Base-by-base conservation (phyloP, 2,797 vertebrate species). In the Staurois parvus region DNA sequence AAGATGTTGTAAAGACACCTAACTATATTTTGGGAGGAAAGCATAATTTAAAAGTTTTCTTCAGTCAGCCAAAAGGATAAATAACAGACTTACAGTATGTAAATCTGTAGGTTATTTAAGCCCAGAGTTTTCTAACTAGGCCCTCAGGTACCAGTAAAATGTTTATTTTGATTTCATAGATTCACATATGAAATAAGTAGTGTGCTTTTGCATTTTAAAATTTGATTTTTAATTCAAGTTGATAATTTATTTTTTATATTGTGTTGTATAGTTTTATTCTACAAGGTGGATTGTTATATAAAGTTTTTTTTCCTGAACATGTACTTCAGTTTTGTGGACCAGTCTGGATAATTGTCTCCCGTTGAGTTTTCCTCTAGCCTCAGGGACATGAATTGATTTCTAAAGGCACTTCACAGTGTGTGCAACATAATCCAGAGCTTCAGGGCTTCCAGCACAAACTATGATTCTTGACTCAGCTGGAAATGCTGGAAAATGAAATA, bases 401-500 rank as follows among this genome's bases (percentile, higher is more conserved):
- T 26, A 87, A 87, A 88, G 17, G 72, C 52, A n/a, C 42, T 34
- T 84, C 84, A 88, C 77, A 67, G 13, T 81, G 42, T 52, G 52
- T 62, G 72, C 89, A 89, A 84, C 85, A 77, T 2, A n/a, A 67
- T 83, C 12, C 32, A 67, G 1, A 89, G 84, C 84, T 5, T 86
- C 13, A 76, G 84, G 34, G 66, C n/a, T 48, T 86, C 87, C 72
- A 79, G 87, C 87, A 84, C 21, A 34, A 59, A 81, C 79, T 37
- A 64, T 70, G 84, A 9, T 67, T 91, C 89, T 88, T 8, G 1
- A 56, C 88, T 90, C 83, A 87, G 42, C 56, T 89, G 84, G 68
- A 30, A 89, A 88, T 88, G 69, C n/a, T 77, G 45, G 87, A 67
- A 89, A 72, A 7, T 85, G 80, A 90, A 90, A 88, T 48, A 12